Evolutionary conservation across 2,797 vertebrate genomes (phyloP), one percentile per base, ranked within the genome.

Genomic region (Eidolon dupreanum): DNA sequence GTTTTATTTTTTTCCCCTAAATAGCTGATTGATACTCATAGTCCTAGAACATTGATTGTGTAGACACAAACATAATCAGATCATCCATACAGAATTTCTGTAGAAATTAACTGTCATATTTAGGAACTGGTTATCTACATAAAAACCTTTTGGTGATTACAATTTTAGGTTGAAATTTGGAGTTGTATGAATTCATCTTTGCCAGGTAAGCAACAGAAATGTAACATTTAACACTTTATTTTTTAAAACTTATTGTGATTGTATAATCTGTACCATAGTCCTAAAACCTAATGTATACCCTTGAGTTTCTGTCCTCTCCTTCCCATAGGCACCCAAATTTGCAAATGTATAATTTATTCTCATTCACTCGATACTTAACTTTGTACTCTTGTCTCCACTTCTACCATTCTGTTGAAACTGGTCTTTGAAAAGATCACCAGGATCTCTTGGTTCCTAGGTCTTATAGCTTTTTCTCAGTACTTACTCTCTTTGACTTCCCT

Each of bases 131-230:
- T 88, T 88, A 86, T 88, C 73, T 96, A 71, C 43, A 93, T 97
- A 90, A 95, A 53, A 97, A 24, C 46, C 70, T 97, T 95, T 95
- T 90, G 81, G 81, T 97, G 96, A 96, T 96, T 96, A 68, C 8
- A 19, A 97, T 98, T 98, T 97, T 98, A 99, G 99, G 98, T 98
- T 97, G 99, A 99, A 93, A 99, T 99, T 95, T 99, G 99, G 99
- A 97, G 97, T 97, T 99, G 99, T 98, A 99, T 99, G 98, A 99
- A 99, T 98, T 99, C 99, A 85, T 99, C 99, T 96, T 98, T 99
- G 95, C 99, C 99, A 96, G 99, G 99, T 99, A 99, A 99, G 99
- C 97, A 94, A 38, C 78, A 93, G 24, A 82, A 86, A 5, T 36
- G 20, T 90, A 92, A 93, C 33, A 79, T 77, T 88, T 82, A 81